Evolutionary conservation across 2,113 vertebrate genomes (phyloP).

Genomic region (Aphelocoma coerulescens): DNA sequence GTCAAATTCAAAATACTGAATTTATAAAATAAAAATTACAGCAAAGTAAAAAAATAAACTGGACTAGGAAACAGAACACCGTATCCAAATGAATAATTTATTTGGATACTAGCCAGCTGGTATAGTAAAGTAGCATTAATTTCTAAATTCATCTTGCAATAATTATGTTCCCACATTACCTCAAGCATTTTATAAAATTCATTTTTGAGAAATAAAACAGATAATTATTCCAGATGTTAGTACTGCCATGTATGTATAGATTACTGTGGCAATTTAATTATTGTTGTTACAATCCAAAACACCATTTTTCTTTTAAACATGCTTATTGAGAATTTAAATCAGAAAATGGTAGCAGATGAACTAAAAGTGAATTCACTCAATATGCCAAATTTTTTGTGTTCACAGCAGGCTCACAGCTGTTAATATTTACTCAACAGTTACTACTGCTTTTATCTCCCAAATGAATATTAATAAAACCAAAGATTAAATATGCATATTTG

Average conservation of each 20-base stretch:
- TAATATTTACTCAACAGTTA: conserved; percentile 59
- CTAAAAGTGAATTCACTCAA: conserved; percentile 22
- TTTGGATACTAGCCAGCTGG: not conserved
- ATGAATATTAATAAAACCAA: conserved; percentile 29
- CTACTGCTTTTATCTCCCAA: conserved; percentile 45
- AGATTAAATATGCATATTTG: not conserved
- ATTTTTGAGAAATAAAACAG: not conserved
- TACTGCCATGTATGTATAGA: not conserved
- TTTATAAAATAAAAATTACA: not conserved
- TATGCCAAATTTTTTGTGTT: conserved; percentile 15
- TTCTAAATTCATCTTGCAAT: not conserved
- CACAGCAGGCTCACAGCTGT: conserved; percentile 37
- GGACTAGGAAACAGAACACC: not conserved
- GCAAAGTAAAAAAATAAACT: not conserved
- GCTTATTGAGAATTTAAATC: conserved; percentile 41
- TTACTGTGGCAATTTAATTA: conserved; percentile 14
- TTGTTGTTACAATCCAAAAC: conserved; percentile 1
- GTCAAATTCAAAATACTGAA: not conserved
- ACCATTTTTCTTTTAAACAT: conserved; percentile 5
- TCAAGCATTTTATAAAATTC: not conserved
- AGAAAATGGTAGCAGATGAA: conserved; percentile 41
- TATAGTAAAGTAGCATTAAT: not conserved
- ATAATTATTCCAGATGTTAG: conserved; percentile 11
- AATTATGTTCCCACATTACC: not conserved
- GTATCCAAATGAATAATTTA: not conserved